phyloP scores from a whole-genome alignment of 2,113 vertebrate species.

The Tympanuchus pallidicinctus region DNA sequence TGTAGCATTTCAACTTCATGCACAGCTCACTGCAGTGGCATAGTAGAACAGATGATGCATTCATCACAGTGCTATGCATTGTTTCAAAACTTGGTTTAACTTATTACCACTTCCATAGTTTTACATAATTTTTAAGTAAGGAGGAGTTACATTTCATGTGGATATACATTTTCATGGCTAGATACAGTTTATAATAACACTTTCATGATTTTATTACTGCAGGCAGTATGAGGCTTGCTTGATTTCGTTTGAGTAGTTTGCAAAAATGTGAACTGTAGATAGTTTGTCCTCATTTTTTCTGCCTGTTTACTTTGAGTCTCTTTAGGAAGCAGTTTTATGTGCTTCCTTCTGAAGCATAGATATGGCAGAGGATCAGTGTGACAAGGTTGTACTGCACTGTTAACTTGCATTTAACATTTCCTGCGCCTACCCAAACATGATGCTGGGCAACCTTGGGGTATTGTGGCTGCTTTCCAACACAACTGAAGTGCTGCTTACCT shows the following conservation, averaged over 20 bases:
- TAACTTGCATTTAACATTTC: background rate
- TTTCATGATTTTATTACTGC: background rate
- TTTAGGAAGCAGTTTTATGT: background rate
- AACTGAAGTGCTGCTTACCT: background rate
- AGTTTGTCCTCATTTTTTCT: background rate
- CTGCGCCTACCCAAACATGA: background rate
- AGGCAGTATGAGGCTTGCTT: background rate
- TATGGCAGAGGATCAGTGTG: background rate
- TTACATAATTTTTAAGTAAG: background rate
- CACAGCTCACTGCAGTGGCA: background rate
- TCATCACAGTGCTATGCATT: background rate
- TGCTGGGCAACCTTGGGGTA: conserved; percentile 22
- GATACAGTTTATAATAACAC: background rate
- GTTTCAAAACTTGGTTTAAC: background rate
- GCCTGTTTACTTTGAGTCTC: background rate
- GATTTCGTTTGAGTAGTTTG: background rate
- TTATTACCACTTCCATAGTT: background rate
- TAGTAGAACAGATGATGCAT: background rate
- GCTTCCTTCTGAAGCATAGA: background rate
- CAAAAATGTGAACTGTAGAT: background rate
- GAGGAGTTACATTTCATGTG: background rate
- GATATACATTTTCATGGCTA: background rate
- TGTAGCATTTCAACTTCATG: background rate
- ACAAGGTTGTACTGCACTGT: background rate
- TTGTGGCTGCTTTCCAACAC: background rate